Evolutionary conservation across 2,888 invertebrate species (phyloP), one percentile per base, ranked within the genome.

Genomic region (Nomada fucata): DNA sequence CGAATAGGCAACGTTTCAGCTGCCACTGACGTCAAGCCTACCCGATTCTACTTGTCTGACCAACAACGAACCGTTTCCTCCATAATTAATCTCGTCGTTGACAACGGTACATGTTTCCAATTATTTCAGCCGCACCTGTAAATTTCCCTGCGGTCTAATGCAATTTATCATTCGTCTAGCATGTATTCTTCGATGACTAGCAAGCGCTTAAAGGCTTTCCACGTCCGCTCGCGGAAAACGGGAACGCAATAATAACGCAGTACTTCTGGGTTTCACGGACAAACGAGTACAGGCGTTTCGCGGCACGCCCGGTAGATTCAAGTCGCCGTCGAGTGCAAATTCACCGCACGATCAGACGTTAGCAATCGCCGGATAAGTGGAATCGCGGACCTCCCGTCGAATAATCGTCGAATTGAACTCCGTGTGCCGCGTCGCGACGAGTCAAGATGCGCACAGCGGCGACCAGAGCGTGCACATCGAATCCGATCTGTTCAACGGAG

Each of bases 331-430:
- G 53, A 73, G 65, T 70, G 70, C 29, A 80, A 82, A 74, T 82
- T 73, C 73, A 18, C 64, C 60, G 69, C 23, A 2, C 73, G 65
- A 79, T 82, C 67, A 73, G 70, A 69, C 60, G 73, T 29, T 65
- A 11, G 70, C 64, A 74, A 82, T 79, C 74, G 80, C 42, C 55
- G 60, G 81, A 67, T 74, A 79, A 81, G 68, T 73, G 73, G 72
- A 79, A 73, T 79, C 64, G 52, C 55, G n/a, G 55, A 10, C 42
- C 26, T 10, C 61, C 42, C 29, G 60, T 55, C 36, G 71, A 67
- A 76, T 67, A 60, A 76, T 80, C n/a, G 68, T 13, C 60, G 65
- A 57, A 63, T 68, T 61, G 36, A 68, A 52, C 79, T 29, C 47
- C 15, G 3, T 0, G 15, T 11, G 47, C 7, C 36, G 36, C 36